Conservation (phyloP, 2,797 vertebrate species). For the Gadopsis bispinosus region DNA sequence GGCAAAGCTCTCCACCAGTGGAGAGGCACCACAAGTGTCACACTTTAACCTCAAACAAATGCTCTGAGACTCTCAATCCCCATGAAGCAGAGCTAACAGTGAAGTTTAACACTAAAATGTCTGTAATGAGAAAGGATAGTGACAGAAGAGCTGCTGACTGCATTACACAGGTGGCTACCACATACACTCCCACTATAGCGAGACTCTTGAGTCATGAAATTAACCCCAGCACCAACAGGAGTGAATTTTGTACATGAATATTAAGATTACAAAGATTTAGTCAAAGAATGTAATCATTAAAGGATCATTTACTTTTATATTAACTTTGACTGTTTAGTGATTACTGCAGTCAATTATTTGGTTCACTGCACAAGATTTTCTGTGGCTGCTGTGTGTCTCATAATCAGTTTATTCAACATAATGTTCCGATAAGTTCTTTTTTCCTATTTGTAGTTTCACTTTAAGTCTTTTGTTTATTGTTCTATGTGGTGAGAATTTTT, state of each 20-base stretch:
- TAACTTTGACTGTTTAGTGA: not conserved
- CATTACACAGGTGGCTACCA: slow-evolving; percentile 1
- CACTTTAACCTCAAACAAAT: slow-evolving; percentile 63
- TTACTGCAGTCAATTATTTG: slow-evolving; percentile 18
- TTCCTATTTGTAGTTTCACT: not conserved
- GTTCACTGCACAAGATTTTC: slow-evolving; percentile 16
- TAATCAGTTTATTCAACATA: slow-evolving; percentile 3
- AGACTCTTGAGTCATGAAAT: not conserved
- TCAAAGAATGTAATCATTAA: not conserved
- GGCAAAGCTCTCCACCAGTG: slow-evolving; percentile 34
- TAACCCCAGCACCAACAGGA: not conserved
- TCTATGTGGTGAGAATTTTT: not conserved
- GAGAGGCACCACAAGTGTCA: slow-evolving; percentile 40
- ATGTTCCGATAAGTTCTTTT: not conserved
- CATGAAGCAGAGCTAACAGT: slow-evolving; percentile 34
- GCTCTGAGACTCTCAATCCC: slow-evolving; percentile 32
- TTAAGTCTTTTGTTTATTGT: not conserved
- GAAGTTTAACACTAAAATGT: slow-evolving; percentile 33
- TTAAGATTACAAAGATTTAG: not conserved
- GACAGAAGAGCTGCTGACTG: slow-evolving; percentile 22
- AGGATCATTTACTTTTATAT: slow-evolving; percentile 7
- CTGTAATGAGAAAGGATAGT: slow-evolving; percentile 29
- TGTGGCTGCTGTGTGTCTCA: not conserved
- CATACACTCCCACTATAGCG: not conserved
- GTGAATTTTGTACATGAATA: not conserved